phyloP scores from a whole-genome alignment of 2,113 vertebrate genomes.

The Dasypus novemcinctus region DNA sequence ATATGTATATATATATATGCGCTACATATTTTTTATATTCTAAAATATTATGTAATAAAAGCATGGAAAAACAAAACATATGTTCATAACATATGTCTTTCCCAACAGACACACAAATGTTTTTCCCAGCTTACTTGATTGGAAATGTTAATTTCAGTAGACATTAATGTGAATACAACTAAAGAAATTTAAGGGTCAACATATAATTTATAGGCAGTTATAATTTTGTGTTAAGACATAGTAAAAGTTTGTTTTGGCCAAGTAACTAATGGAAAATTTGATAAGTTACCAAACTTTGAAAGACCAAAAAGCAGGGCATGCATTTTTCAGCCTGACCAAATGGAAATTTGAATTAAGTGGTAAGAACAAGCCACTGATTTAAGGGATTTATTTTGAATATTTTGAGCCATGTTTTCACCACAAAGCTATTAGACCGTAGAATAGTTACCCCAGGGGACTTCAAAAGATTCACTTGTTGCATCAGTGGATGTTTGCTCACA shows the following conservation, averaged over 20 bases:
- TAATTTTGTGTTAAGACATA: neutral
- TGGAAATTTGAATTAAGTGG: neutral
- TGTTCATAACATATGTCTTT: neutral
- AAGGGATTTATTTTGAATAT: neutral
- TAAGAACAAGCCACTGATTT: neutral
- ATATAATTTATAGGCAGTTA: neutral
- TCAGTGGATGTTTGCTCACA: neutral
- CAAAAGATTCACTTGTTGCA: neutral
- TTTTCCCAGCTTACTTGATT: neutral
- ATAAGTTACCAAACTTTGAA: constrained; percentile 20
- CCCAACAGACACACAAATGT: too few species aligned
- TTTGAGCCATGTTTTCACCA: neutral
- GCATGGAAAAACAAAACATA: neutral
- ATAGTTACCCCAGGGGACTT: neutral
- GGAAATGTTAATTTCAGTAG: neutral
- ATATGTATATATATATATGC: neutral
- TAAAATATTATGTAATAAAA: constrained; percentile 20
- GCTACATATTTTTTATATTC: neutral
- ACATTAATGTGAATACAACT: neutral
- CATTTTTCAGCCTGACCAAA: neutral
- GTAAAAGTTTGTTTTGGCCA: neutral
- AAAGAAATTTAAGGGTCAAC: neutral
- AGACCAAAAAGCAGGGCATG: neutral
- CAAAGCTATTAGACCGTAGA: neutral
- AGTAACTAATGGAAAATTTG: neutral